These are phyloP conservation scores for Wasmannia auropunctata DNA, from an alignment of 1,140 invertebrate genomes.

Conservation along the genomic window DNA sequence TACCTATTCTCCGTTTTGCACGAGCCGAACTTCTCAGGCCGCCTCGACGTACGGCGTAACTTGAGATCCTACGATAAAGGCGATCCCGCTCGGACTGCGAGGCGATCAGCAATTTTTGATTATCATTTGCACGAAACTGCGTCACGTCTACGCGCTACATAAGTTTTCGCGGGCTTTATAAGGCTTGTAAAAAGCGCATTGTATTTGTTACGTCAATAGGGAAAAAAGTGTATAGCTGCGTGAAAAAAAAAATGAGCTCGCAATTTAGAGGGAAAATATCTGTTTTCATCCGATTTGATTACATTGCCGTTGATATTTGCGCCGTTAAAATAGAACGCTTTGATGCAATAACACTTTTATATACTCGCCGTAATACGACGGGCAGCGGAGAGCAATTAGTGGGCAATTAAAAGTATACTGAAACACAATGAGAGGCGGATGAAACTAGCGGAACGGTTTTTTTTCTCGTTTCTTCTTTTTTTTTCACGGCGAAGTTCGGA, in stretches of 20 bases:
- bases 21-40: not conserved
- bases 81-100: not conserved
- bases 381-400: not conserved
- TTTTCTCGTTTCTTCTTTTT: not conserved
- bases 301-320: not conserved
- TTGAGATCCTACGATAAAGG: not conserved
- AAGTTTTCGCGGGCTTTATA: not conserved
- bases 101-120: conserved; percentile 3
- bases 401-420: not conserved
- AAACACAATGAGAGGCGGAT: not conserved
- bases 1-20: not conserved
- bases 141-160: no score
- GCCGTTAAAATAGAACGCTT: not conserved
- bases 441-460: not conserved
- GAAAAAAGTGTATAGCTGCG: not conserved
- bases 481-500: not conserved
- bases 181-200: not conserved
- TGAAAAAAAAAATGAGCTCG: not conserved
- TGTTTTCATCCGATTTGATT: not conserved
- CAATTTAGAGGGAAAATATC: not conserved
- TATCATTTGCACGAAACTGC: not conserved
- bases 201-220: not conserved
- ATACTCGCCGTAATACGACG: not conserved
- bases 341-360: not conserved
- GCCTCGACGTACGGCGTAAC: not conserved